phyloP scores from a whole-genome alignment of 1,140 invertebrate species.

The Anastrepha ludens region DNA sequence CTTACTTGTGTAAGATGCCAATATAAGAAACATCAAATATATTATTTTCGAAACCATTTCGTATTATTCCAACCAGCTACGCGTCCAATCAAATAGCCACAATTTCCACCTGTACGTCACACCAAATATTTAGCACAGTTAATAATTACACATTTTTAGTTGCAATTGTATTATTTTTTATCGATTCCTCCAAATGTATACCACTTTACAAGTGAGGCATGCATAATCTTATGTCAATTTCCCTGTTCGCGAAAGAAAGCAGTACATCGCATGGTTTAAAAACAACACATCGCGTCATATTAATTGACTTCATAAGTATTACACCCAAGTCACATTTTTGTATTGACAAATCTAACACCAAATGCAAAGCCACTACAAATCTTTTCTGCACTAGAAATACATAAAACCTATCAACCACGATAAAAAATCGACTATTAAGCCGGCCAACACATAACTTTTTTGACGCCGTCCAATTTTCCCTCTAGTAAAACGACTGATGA shows the following conservation, averaged over 20 bases:
- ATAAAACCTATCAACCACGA: not conserved
- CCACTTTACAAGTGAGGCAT: not conserved
- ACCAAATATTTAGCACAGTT: not conserved
- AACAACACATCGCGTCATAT: not conserved
- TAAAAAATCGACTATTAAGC: not conserved
- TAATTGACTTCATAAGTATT: not conserved
- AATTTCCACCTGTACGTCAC: not conserved
- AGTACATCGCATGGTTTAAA: not conserved
- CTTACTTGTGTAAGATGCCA: constrained; percentile 24
- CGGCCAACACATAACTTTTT: not conserved
- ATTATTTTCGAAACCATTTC: constrained; percentile 38
- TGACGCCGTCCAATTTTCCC: not conserved
- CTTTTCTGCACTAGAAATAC: not conserved
- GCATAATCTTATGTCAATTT: not conserved
- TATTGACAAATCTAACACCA: not conserved
- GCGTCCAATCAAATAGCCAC: not conserved
- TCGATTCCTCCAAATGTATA: constrained; percentile 28
- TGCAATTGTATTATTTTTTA: constrained; percentile 19
- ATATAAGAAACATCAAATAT: not conserved
- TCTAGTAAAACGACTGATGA: too few relatives aligned
- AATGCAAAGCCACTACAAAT: not conserved
- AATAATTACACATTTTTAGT: constrained; percentile 10
- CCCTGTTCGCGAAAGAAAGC: not conserved
- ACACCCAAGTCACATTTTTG: too few relatives aligned
- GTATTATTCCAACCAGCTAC: not conserved